These are phyloP conservation scores for Augochlorella aurata DNA, from an alignment of 2,888 invertebrate genomes.

Conservation along the genomic window DNA sequence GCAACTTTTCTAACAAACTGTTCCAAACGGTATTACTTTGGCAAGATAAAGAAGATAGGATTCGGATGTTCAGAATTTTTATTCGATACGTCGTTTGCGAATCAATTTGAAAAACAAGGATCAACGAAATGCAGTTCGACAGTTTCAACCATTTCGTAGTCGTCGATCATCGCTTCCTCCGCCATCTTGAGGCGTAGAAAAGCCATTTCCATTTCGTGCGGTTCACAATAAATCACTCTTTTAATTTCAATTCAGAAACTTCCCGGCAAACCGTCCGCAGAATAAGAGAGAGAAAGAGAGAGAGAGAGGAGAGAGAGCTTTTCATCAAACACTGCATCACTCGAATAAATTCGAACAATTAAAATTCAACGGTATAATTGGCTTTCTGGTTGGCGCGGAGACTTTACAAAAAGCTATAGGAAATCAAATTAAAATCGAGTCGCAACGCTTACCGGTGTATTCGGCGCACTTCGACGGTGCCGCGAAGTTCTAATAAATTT, in stretches of 20 bases:
- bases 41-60: neutral
- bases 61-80: neutral
- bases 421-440: neutral
- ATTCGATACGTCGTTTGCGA: neutral
- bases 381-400: neutral
- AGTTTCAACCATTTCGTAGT: neutral
- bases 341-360: neutral
- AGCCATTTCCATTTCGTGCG: neutral
- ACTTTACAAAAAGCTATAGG: neutral
- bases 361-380: neutral
- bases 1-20: neutral
- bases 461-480: no score
- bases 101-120: neutral
- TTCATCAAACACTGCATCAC: neutral
- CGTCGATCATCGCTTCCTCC: neutral
- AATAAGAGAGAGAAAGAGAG: no score
- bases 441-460: neutral
- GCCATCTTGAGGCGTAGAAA: neutral
- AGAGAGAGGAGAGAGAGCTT: neutral
- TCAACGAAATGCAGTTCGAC: neutral
- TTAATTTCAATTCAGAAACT: neutral
- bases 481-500: no score
- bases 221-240: neutral
- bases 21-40: neutral
- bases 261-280: neutral